Conservation (phyloP, 1,140 invertebrate genomes). For the Diorhabda elongata region DNA sequence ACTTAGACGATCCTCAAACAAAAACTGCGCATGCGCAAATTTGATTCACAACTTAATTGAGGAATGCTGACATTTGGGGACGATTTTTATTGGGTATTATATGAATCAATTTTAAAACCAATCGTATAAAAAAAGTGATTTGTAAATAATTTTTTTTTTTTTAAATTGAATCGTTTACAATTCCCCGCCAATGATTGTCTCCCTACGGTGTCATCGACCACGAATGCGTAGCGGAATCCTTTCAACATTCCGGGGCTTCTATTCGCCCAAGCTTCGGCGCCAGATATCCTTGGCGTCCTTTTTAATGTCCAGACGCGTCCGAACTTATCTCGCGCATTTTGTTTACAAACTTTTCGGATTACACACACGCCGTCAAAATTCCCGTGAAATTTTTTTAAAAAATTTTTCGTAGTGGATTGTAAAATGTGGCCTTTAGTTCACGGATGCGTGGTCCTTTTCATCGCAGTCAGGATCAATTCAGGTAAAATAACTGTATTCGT, state of each 20-base stretch:
- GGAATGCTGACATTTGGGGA: no score
- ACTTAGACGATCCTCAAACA: no score
- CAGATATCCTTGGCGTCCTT: constrained; percentile 14
- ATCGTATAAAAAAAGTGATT: no score
- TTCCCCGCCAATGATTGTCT: background rate
- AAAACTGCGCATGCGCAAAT: no score
- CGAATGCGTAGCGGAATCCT: background rate
- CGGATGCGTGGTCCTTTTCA: background rate
- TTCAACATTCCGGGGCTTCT: background rate
- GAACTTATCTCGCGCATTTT: constrained; percentile 7
- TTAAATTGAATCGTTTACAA: background rate
- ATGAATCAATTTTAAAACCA: no score
- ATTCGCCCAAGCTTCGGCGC: background rate
- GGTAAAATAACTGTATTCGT: no score
- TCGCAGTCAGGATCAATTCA: background rate
- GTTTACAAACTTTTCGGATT: constrained; percentile 13
- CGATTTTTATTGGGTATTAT: no score
- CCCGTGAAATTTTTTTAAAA: no score
- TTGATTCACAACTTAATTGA: no score
- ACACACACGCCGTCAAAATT: background rate
- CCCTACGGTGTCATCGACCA: constrained; percentile 12
- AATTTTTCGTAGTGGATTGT: background rate
- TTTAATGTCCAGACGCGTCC: constrained; percentile 1
- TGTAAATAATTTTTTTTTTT: no score
- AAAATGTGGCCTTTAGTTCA: constrained; percentile 4